These are phyloP conservation scores for Tupaia tana DNA, from an alignment of 2,113 vertebrate species.

Conservation along the genomic window DNA sequence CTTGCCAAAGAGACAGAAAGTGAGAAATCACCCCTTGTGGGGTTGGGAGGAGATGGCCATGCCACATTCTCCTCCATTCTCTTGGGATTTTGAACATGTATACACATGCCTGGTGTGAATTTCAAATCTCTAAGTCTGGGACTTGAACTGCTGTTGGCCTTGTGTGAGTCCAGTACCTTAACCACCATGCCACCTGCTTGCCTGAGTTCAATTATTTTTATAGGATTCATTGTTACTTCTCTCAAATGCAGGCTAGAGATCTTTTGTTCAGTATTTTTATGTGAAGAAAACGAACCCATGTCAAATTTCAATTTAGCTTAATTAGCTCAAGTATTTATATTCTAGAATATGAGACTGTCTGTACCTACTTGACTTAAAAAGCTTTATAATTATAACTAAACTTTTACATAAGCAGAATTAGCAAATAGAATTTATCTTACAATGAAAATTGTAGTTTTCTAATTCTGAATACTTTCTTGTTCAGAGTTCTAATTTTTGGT, in stretches of 20 bases:
- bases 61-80: too few relatives aligned
- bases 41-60: too few relatives aligned
- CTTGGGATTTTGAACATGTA: too few relatives aligned
- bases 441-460: constrained; percentile 48
- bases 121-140: too few relatives aligned
- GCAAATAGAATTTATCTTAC: constrained; percentile 48
- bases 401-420: neutral
- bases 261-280: constrained; percentile 47
- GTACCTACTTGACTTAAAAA: constrained; percentile 29
- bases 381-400: constrained; percentile 38
- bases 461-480: neutral
- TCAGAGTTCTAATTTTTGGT: constrained; percentile 46
- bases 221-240: constrained; percentile 58
- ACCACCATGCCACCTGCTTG: too few relatives aligned
- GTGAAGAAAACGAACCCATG: constrained; percentile 40
- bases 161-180: too few relatives aligned
- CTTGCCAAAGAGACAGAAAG: too few relatives aligned
- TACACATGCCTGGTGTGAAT: too few relatives aligned
- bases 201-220: constrained; percentile 7
- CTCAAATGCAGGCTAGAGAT: constrained; percentile 31
- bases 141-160: too few relatives aligned
- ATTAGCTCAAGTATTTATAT: constrained; percentile 56
- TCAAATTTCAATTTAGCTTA: constrained; percentile 57
- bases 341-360: neutral
- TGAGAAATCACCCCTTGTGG: too few relatives aligned